Base-by-base conservation (phyloP, 2,113 vertebrate species). In the Datnioides undecimradiatus region DNA sequence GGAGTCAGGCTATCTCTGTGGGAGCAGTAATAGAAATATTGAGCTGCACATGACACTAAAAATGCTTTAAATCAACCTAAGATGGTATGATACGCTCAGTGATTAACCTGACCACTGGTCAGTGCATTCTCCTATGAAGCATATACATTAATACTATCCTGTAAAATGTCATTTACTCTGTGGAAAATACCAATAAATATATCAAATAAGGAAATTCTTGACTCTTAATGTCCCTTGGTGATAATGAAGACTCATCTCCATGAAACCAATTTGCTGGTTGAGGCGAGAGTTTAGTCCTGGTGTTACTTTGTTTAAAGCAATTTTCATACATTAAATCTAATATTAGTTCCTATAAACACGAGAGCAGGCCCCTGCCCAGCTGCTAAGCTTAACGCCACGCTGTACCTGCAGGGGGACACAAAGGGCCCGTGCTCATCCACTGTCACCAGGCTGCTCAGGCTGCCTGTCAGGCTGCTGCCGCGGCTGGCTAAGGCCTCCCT, bases 381-480 rank as follows among this genome's bases (percentile, higher is more conserved):
- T 38, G 58, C 43, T 41, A 69, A 19, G 52, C 45, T 17, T 13
- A 46, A 25, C 4, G 3, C 79, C 17, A 25, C 23, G 8, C 27
- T 19, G 14, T 80, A 93, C 89, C 90, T 91, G 86, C 60, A 63
- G 31, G 86, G 62, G 65, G 76, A 82, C 69, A 49, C 38, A 0
- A 55, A 79, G 31, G 54, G 7, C 17, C 74, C 83, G 0, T 48
- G 79, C 19, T 87, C 88, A 17, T 91, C 90, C 16, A 71, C n/a
- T 1, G 87, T 95, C 73, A 62, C 93, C 88, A 97, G 91, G 92
- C 96, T 98, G 87, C 96, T 97, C 73, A 96, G 95, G 90, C 97
- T 97, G 88, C 96, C 96, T 67, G 96, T 94, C 74, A 96, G 92
- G 90, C 96, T 97, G 94, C 96, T 96, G 91, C 95, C 93, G 16